Evolutionary conservation across 2,113 vertebrate species (phyloP).

Genomic region (Vicugna pacos): DNA sequence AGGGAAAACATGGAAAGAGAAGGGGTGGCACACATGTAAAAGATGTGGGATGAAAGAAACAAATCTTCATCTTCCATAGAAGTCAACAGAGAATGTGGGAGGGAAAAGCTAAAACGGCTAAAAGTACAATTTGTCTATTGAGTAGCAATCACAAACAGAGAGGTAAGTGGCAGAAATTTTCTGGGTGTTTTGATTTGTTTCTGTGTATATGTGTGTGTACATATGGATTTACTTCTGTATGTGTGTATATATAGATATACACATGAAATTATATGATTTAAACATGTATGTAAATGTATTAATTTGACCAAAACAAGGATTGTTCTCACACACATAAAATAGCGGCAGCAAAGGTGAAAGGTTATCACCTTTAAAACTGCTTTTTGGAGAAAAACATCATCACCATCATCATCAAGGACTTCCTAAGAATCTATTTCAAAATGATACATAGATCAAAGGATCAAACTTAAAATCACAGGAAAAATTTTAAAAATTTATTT

Average conservation of each 20-base stretch:
- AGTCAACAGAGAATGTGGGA: neutral
- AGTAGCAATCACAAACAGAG: neutral
- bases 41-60: neutral
- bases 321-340: constrained; percentile 2
- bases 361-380: neutral
- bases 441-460: neutral
- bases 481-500: neutral
- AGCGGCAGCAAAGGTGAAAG: neutral
- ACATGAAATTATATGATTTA: neutral
- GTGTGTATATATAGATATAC: neutral
- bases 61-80: neutral
- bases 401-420: neutral
- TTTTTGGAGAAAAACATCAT: neutral
- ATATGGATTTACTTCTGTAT: neutral
- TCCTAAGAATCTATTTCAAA: constrained; percentile 34
- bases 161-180: neutral
- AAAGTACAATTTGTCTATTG: neutral
- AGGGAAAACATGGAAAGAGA: neutral
- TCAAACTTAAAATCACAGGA: neutral
- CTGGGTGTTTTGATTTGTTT: neutral
- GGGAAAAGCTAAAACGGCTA: neutral
- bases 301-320: neutral
- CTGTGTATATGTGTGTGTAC: neutral
- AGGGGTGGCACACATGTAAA: neutral
- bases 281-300: neutral